Evolutionary conservation across 1,140 invertebrate species (phyloP).

Genomic region (Tetragnatha versicolor): DNA sequence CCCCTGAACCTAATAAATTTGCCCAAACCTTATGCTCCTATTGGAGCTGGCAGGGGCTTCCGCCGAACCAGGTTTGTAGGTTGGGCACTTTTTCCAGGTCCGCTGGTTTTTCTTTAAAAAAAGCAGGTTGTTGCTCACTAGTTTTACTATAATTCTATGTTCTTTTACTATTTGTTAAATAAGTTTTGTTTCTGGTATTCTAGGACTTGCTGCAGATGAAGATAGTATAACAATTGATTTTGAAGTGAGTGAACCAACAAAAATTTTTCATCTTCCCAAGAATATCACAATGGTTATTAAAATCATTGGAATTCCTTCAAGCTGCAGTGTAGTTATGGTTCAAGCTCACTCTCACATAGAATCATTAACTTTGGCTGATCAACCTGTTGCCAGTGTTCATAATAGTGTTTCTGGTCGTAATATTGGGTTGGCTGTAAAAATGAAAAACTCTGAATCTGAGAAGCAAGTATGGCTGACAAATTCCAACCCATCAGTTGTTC

Average conservation of each 20-base stretch:
- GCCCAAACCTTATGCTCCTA: no score
- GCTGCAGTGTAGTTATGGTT: neutral
- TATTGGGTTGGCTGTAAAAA: constrained; percentile 25
- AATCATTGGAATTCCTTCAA: neutral
- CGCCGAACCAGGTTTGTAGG: no score
- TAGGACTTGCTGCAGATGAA: constrained; percentile 9
- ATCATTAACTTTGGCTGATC: constrained; percentile 5
- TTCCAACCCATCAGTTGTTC: neutral
- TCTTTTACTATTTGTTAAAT: no score
- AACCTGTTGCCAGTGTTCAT: neutral
- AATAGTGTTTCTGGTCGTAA: constrained; percentile 4
- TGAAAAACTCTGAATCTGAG: constrained; percentile 6
- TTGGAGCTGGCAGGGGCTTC: no score
- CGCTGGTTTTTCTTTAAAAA: no score
- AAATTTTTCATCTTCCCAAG: neutral
- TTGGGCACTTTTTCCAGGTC: no score
- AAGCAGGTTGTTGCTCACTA: no score
- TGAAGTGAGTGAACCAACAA: neutral
- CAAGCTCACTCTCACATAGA: constrained; percentile 17
- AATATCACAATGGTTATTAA: neutral
- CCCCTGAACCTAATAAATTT: no score
- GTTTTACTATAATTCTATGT: no score
- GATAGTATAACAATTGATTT: neutral
- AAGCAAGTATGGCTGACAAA: constrained; percentile 7
- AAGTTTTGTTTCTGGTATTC: neutral